A percentile compares a stretch with the other conserved stretches of the same genome.
Conservation (phyloP, 2,113 vertebrate species). For the Hypocryptadius cinnamomeus region DNA sequence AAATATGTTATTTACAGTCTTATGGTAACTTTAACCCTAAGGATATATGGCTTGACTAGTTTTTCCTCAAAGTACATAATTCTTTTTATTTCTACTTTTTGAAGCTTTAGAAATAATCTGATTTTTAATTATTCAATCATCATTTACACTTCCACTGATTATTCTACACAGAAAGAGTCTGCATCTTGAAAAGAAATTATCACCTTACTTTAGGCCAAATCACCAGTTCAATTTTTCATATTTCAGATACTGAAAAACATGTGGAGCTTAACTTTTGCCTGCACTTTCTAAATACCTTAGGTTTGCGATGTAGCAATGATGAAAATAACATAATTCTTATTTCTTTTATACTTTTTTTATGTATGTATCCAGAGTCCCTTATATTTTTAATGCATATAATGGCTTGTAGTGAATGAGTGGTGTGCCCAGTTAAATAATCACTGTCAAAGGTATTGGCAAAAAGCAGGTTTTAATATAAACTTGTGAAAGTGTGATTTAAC, state of each 20-base stretch:
- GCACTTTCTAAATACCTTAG: neutral
- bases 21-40: neutral
- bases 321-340: neutral
- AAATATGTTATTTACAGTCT: neutral
- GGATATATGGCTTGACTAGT: neutral
- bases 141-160: neutral
- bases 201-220: neutral
- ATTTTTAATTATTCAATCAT: neutral
- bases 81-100: neutral
- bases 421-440: neutral
- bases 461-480: neutral
- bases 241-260: neutral
- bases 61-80: neutral
- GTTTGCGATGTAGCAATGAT: neutral
- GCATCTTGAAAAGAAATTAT: neutral
- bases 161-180: neutral
- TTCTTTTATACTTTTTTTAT: neutral
- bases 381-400: neutral
- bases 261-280: neutral
- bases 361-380: neutral
- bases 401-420: neutral
- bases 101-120: neutral
- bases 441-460: neutral
- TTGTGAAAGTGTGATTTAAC: neutral
- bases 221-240: neutral